phyloP scores from a whole-genome alignment of 2,888 invertebrate genomes.

The Rhaphigaster nebulosa region DNA sequence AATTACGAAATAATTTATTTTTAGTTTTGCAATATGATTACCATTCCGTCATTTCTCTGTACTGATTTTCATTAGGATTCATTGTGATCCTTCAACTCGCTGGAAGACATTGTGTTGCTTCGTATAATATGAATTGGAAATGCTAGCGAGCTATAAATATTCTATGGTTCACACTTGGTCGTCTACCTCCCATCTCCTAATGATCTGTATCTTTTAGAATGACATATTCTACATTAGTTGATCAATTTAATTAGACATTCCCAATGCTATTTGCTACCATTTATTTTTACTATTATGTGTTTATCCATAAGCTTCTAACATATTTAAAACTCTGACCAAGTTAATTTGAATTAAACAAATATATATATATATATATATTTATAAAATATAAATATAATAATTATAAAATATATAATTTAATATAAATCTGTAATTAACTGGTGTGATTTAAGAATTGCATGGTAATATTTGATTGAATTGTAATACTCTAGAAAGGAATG shows the following conservation, averaged over 20 bases:
- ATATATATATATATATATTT: no score
- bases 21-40: neutral
- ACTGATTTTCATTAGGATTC: neutral
- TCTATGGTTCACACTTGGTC: neutral
- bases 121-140: neutral
- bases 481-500: neutral
- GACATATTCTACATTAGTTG: neutral
- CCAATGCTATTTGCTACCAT: neutral
- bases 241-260: neutral
- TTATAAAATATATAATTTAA: neutral
- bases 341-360: no score
- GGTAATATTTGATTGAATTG: neutral
- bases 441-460: neutral
- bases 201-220: neutral
- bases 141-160: neutral
- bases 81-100: neutral
- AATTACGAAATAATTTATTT: neutral
- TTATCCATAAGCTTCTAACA: no score
- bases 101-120: neutral
- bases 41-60: neutral
- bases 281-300: no score
- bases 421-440: neutral
- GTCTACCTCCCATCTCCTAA: neutral
- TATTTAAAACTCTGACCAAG: no score
- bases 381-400: no score